Evolutionary conservation across 2,113 vertebrate species (phyloP), one percentile per base, ranked within the genome.

Genomic region (Talpa occidentalis): DNA sequence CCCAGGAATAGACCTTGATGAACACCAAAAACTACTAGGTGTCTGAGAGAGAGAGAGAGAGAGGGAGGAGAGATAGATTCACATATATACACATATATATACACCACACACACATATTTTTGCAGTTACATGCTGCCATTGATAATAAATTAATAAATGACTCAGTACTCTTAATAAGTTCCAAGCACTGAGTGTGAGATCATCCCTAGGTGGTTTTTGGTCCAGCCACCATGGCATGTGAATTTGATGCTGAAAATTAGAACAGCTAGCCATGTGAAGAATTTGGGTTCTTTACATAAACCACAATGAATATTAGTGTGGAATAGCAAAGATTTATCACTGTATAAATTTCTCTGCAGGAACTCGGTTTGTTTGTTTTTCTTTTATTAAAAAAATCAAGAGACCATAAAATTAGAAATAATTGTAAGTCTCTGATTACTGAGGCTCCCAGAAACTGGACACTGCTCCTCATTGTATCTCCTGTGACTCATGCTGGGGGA

Each of bases 311-410:
- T 62, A 15, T 73, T 69, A 77, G 6, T 64, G 28, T 78, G 42
- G 42, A 44, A 91, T 28, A 47, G 40, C 35, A 32, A 92, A 83
- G 85, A 88, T 76, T 88, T 91, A 94, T 96, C 21, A 88, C 44
- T 77, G 47, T 47, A 77, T 19, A 59, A 28, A 42, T 84, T 69
- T 95, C 62, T 83, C 8, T 64, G 42, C 30, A 37, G 2, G 67
- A 52, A 69, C 52, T 94, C 64, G 30, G n/a, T 80, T 76, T 87
- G 19, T 94, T 92, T 92, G 59, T 60, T 96, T 86, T 91, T 74
- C 79, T 93, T 93, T 92, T 83, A 37, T 94, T 93, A 67, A 76
- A 77, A 73, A 94, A 64, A 74, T 80, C 88, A 93, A 89, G 59
- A 88, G 66, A 90, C 76, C 26, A 19, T 94, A 83, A 80, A 86